A percentile compares a stretch with the other conserved stretches of the same genome.
Conservation (phyloP, 1,140 invertebrate species). For the Drosophila fuyamai region DNA sequence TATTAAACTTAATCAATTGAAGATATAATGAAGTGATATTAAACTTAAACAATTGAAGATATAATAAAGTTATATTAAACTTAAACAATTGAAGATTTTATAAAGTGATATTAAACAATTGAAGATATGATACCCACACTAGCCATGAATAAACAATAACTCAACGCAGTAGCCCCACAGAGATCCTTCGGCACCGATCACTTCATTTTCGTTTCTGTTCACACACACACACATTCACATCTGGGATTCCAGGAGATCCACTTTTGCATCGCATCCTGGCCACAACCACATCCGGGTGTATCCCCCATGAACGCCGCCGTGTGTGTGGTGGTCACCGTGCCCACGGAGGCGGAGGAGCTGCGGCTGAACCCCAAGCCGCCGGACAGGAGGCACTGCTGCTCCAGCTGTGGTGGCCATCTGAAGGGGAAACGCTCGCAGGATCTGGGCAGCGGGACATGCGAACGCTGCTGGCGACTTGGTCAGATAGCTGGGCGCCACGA, state of each 20-base stretch:
- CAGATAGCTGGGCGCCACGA: slow-evolving; percentile 7
- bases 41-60: no score
- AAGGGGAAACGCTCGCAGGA: neutral
- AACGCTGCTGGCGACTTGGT: slow-evolving; percentile 16
- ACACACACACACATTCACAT: neutral
- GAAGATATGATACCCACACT: neutral
- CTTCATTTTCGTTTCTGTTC: neutral
- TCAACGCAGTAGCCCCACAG: slow-evolving; percentile 5
- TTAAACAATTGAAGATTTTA: no score
- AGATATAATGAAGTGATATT: no score
- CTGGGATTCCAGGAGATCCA: neutral
- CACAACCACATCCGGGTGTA: no score
- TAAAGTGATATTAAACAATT: no score
- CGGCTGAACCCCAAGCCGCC: neutral
- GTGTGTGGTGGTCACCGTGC: slow-evolving; percentile 65
- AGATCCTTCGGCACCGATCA: neutral
- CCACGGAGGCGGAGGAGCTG: slow-evolving; percentile 52
- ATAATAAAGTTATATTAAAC: no score
- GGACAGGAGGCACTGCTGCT: neutral
- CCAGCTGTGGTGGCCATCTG: slow-evolving; percentile 10
- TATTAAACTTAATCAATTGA: no score
- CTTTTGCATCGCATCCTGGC: no score
- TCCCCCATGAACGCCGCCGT: slow-evolving; percentile 46
- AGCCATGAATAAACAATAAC: neutral
- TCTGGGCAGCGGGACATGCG: neutral